Evolutionary conservation across 2,113 vertebrate species (phyloP).

Genomic region (Anhinga rufa): DNA sequence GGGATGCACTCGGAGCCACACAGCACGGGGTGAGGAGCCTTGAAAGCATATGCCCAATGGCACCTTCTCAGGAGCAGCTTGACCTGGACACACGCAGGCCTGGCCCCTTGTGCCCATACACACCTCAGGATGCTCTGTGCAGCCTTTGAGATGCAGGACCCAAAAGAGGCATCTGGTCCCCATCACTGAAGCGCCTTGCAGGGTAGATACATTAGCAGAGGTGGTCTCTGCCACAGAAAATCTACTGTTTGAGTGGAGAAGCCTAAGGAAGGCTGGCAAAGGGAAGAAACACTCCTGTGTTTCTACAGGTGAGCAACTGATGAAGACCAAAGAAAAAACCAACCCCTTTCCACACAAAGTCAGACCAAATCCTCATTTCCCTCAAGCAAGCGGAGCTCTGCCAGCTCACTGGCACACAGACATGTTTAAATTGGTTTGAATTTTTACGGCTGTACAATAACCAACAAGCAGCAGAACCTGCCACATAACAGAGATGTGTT

Average conservation of each 20-base stretch:
- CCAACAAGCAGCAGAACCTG: background rate
- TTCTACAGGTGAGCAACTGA: background rate
- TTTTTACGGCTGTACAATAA: background rate
- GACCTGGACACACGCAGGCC: background rate
- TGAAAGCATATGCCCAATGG: background rate
- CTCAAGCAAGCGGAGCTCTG: background rate
- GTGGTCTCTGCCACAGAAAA: background rate
- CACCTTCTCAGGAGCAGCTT: background rate
- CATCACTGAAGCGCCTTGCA: background rate
- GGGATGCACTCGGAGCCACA: rapidly evolving
- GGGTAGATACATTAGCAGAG: background rate
- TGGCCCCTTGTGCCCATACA: background rate
- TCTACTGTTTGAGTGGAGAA: background rate
- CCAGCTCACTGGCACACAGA: background rate
- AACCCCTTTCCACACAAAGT: background rate
- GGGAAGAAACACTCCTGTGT: background rate
- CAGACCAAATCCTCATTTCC: background rate
- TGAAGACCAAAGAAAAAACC: background rate
- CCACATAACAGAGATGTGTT: background rate
- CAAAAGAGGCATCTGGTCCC: background rate
- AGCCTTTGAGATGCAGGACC: background rate
- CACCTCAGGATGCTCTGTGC: rapidly evolving
- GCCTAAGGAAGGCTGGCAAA: background rate
- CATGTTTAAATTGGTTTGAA: background rate
- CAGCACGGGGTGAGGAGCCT: background rate